Conservation (phyloP, 2,113 vertebrate genomes). For the Psammodynastes pulverulentus region DNA sequence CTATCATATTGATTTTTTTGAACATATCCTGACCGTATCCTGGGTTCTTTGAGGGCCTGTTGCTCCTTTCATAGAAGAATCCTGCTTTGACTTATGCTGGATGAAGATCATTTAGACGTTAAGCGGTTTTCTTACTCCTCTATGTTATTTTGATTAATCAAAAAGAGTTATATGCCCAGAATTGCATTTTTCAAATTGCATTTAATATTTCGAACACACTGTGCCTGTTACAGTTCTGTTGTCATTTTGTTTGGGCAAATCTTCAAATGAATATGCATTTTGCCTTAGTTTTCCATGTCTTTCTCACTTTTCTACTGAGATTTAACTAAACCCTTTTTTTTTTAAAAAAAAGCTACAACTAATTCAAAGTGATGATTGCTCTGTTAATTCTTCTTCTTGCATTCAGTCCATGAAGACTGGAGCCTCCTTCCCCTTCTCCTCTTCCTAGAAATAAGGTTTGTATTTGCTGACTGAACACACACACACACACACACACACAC, state of each 20-base stretch:
- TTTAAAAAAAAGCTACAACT: conserved; percentile 46
- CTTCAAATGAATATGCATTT: conserved; percentile 39
- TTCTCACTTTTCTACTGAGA: conserved; percentile 56
- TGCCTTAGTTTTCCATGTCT: conserved; percentile 40
- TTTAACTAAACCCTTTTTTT: conserved; percentile 29
- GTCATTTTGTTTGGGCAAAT: conserved; percentile 53
- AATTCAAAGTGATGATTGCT: background rate
- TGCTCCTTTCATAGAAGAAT: background rate
- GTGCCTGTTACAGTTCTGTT: conserved; percentile 23
- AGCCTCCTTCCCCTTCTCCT: conserved; percentile 28
- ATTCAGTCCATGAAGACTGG: background rate
- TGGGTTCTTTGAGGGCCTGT: background rate
- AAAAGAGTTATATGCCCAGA: conserved; percentile 19
- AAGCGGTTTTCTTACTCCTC: background rate
- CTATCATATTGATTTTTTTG: background rate
- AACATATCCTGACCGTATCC: background rate
- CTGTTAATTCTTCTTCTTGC: background rate
- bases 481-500: background rate
- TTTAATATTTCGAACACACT: background rate
- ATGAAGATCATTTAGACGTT: background rate
- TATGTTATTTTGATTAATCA: background rate
- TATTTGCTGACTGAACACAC: conserved; percentile 52
- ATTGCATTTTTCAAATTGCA: background rate
- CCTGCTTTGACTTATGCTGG: background rate
- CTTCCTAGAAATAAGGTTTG: conserved; percentile 21